phyloP scores from a whole-genome alignment of 2,888 invertebrate genomes.

The Nymphalis c-album region DNA sequence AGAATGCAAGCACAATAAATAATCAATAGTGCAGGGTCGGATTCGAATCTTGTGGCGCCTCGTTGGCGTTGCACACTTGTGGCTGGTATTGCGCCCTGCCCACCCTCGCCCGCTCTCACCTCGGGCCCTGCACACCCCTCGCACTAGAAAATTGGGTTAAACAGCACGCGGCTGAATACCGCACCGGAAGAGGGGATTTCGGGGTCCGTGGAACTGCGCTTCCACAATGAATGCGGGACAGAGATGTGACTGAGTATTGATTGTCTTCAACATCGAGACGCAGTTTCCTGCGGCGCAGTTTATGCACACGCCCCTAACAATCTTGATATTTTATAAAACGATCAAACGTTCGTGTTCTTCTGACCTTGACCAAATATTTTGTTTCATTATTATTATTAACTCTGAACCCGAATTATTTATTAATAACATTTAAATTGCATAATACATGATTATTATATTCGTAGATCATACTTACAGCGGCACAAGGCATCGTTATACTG shows the following conservation, averaged over 20 bases:
- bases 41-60: slow-evolving; percentile 66
- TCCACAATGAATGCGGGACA: slow-evolving; percentile 76
- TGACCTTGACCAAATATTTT: slow-evolving; percentile 8
- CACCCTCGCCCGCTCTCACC: slow-evolving; percentile 49
- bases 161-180: slow-evolving; percentile 74
- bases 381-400: not conserved
- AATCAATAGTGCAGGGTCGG: slow-evolving; percentile 74
- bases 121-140: slow-evolving; percentile 67
- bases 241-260: slow-evolving; percentile 79
- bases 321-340: slow-evolving; percentile 9
- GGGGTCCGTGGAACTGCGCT: slow-evolving; percentile 73
- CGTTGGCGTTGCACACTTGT: slow-evolving; percentile 72
- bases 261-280: slow-evolving; percentile 69
- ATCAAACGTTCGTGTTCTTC: not conserved
- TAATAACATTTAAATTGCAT: too few species aligned
- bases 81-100: slow-evolving; percentile 66
- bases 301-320: slow-evolving; percentile 40
- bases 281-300: slow-evolving; percentile 54
- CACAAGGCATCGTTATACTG: too few species aligned
- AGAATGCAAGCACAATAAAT: slow-evolving; percentile 55
- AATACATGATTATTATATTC: too few species aligned
- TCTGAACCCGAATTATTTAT: not conserved
- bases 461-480: too few species aligned
- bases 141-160: slow-evolving; percentile 80
- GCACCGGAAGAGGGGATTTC: slow-evolving; percentile 76